Evolutionary conservation across 2,888 invertebrate genomes (phyloP), one percentile per base, ranked within the genome.

Genomic region (Perizoma affinitatum): DNA sequence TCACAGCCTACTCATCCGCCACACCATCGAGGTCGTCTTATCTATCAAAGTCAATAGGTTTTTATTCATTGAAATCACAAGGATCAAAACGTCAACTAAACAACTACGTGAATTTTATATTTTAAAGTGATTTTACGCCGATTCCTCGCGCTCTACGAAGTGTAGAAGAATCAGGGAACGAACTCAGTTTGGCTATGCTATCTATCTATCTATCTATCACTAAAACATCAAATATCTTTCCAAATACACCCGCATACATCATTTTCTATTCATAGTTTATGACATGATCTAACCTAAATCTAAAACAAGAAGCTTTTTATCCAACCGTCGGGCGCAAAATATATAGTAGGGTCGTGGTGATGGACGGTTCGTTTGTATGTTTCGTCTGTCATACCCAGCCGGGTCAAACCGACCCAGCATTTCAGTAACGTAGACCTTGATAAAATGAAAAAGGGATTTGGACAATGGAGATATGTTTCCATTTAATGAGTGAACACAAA

Each of bases 281-380:
- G 53, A 49, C 57, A 45, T 46, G 46, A 48, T 53, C 52, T 52
- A 57, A 38, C 60, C 54, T 54, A 57, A 57, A 61, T 54, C 61
- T 61, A 46, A 61, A 54, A 57, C 57, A 61, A 43, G 53, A 36
- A 41, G 49, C 36, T 42, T 61, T 57, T 54, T 57, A 57, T 53
- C 47, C 43, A 11, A 7, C 35, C 43, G 35, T 22, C 34, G 41
- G 22, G 35, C 44, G 40, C 51, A 46, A 34, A n/a, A 33, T 44
- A 6, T 0, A 9, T n/a, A 36, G 33, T 33, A 56, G 44, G 34
- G 48, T 6, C 38, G 22, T 36, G 40, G 6, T 59, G 54, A 61
- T 61, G 42, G 54, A 61, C 61, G 44, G 57, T 42, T 46, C 35
- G 54, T 44, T 49, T 40, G 44, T 36, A 54, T 42, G 58, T 43